Conservation (phyloP, 30 jellyfish, hydroid and myxozoan genomes). For the Sanderia malayensis region DNA sequence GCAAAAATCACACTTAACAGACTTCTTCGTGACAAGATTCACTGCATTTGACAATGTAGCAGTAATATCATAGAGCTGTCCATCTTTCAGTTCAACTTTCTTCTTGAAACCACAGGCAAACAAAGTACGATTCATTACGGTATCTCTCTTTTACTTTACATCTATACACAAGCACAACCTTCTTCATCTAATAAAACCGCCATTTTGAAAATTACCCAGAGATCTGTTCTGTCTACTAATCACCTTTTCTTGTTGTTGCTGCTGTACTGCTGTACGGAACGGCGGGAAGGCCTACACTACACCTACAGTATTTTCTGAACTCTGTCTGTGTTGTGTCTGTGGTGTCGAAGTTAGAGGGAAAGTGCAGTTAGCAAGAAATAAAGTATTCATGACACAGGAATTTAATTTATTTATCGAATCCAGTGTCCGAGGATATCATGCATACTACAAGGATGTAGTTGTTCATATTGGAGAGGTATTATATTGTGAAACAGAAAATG, state of each 20-base stretch:
- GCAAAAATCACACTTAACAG: not conserved
- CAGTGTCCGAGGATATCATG: conserved; percentile 24
- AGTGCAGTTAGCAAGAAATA: not conserved
- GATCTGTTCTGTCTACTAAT: too few species aligned
- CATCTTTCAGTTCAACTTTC: conserved; percentile 7
- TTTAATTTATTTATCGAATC: conserved; percentile 16
- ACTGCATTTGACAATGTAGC: conserved; percentile 1
- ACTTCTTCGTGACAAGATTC: conserved; percentile 17
- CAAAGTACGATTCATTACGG: conserved; percentile 9
- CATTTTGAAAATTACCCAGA: too few species aligned
- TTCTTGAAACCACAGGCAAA: not conserved
- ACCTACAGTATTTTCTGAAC: not conserved
- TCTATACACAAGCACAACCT: conserved; percentile 7
- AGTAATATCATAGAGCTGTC: conserved; percentile 3
- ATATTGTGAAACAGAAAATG: conserved; percentile 13
- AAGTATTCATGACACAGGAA: conserved; percentile 2
- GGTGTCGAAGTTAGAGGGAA: conserved; percentile 5
- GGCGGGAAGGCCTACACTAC: not conserved
- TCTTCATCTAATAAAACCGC: too few species aligned
- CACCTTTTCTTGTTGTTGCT: conserved; percentile 1
- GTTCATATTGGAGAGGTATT: conserved; percentile 5
- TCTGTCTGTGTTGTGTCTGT: not conserved
- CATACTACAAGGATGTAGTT: conserved; percentile 7
- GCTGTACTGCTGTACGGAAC: conserved; percentile 5
- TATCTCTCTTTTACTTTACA: not conserved